phyloP scores from a whole-genome alignment of 1,140 invertebrate genomes.

The Dendroctonus ponderosae region DNA sequence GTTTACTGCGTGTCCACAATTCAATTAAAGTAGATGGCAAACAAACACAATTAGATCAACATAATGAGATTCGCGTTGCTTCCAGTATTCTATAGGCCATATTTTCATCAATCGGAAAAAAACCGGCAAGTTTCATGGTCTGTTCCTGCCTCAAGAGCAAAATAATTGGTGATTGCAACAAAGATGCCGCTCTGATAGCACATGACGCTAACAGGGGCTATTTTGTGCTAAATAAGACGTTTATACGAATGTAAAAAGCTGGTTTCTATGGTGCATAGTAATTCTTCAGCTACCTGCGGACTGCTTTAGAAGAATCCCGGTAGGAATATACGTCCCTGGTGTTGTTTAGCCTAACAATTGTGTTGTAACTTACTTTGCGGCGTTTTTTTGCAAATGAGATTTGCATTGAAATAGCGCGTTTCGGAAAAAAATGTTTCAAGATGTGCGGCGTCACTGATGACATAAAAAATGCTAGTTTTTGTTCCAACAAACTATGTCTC shows the following conservation, averaged over 20 bases:
- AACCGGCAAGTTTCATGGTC: conserved; percentile 12
- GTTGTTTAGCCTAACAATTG: conserved; percentile 31
- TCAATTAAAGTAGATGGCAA: no score
- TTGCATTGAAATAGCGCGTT: conserved; percentile 14
- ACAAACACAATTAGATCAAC: no score
- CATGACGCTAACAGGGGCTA: conserved; percentile 33
- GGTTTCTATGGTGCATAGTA: conserved; percentile 41
- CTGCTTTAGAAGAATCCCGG: conserved; percentile 13
- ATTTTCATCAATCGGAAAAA: conserved; percentile 12
- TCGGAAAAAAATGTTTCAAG: conserved; percentile 9
- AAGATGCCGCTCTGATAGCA: conserved; percentile 37
- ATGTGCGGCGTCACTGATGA: conserved; percentile 2
- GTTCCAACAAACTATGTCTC: background rate
- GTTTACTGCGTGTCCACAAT: no score
- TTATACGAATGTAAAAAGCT: conserved; percentile 38
- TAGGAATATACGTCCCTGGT: conserved; percentile 28
- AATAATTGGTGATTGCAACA: conserved; percentile 35
- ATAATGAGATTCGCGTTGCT: no score
- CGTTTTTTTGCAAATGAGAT: conserved; percentile 14
- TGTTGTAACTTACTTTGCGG: conserved; percentile 21
- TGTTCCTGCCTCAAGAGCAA: conserved; percentile 22
- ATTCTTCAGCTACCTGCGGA: conserved; percentile 33
- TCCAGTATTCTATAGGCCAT: background rate
- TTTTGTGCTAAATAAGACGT: conserved; percentile 40
- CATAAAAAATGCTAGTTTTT: background rate